Conservation (phyloP, 1,140 invertebrate species). For the Lasioglossum baleicum region DNA sequence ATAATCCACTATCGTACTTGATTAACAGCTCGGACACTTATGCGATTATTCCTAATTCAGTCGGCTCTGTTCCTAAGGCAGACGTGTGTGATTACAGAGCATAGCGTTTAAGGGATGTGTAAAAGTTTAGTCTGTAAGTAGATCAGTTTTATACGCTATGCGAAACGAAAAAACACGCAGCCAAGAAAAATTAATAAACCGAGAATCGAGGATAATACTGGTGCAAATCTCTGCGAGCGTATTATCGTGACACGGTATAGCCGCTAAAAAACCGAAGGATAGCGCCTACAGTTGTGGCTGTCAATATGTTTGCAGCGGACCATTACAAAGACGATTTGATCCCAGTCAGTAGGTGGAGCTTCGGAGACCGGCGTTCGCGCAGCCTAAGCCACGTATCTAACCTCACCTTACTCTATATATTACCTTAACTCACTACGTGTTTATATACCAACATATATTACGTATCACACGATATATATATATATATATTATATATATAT, state of each 20-base stretch:
- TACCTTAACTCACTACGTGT: constrained; percentile 80
- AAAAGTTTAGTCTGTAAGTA: constrained; percentile 62
- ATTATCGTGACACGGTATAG: constrained; percentile 66
- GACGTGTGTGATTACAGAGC: constrained; percentile 48
- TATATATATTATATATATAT: constrained; percentile 57
- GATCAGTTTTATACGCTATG: constrained; percentile 42
- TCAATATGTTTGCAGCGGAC: constrained; percentile 80
- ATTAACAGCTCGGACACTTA: constrained; percentile 43
- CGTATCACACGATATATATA: constrained; percentile 66
- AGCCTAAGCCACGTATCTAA: constrained; percentile 81
- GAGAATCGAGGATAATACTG: constrained; percentile 50
- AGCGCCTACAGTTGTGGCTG: constrained; percentile 79
- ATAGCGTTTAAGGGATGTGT: constrained; percentile 64
- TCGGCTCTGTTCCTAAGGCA: constrained; percentile 50
- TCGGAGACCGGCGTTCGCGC: constrained; percentile 77
- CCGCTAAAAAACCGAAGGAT: constrained; percentile 70
- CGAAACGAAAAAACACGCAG: constrained; percentile 29
- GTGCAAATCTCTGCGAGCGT: constrained; percentile 61
- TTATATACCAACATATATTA: constrained; percentile 78
- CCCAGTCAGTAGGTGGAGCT: constrained; percentile 80
- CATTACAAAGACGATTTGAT: constrained; percentile 80
- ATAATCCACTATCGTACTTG: constrained; percentile 32
- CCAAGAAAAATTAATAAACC: constrained; percentile 35
- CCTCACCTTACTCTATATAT: constrained; percentile 80
- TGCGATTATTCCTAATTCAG: constrained; percentile 52